Percentiles rank a stretch among this genome's conserved stretches.
These are phyloP conservation scores for Epinotia ramella DNA, from an alignment of 2,888 invertebrate species.

Conservation along the genomic window DNA sequence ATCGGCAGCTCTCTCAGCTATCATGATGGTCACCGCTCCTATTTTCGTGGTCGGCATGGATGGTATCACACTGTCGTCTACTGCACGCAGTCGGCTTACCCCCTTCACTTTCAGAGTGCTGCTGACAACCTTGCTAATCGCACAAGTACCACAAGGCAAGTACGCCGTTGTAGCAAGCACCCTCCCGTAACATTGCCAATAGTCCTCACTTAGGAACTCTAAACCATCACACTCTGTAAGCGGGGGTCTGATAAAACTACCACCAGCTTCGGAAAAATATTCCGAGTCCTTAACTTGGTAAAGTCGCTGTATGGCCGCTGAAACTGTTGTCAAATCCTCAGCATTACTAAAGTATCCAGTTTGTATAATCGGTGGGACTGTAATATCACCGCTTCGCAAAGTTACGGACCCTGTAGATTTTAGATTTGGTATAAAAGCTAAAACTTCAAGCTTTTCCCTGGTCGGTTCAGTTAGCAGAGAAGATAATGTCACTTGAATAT, in stretches of 20 bases:
- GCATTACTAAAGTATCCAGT: slow-evolving; percentile 23
- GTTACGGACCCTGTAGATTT: slow-evolving; percentile 38
- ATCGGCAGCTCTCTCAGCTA: slow-evolving; percentile 49
- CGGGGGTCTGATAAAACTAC: slow-evolving; percentile 10
- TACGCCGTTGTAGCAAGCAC: slow-evolving; percentile 82
- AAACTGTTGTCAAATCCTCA: slow-evolving; percentile 26
- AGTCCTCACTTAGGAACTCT: slow-evolving; percentile 75
- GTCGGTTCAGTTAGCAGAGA: slow-evolving; percentile 4
- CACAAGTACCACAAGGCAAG: slow-evolving; percentile 68
- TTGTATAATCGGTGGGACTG: slow-evolving; percentile 31
- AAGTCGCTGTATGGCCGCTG: slow-evolving; percentile 9
- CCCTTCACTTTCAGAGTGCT: slow-evolving; percentile 44
- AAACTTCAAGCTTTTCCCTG: slow-evolving; percentile 15
- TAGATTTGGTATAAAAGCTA: slow-evolving; percentile 8
- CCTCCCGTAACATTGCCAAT: slow-evolving; percentile 84
- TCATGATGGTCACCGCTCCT: slow-evolving; percentile 47
- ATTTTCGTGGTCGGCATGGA: slow-evolving; percentile 45
- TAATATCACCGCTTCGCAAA: slow-evolving; percentile 28
- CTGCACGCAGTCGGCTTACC: slow-evolving; percentile 45
- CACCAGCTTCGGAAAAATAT: slow-evolving; percentile 9
- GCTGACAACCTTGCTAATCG: slow-evolving; percentile 45
- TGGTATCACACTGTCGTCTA: slow-evolving; percentile 48
- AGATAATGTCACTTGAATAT: slow-evolving; percentile 8
- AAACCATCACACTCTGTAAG: slow-evolving; percentile 74
- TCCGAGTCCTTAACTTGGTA: slow-evolving; percentile 12